These are phyloP conservation scores for Oryzias curvinotus DNA, from an alignment of 2,113 vertebrate species.

Conservation along the genomic window DNA sequence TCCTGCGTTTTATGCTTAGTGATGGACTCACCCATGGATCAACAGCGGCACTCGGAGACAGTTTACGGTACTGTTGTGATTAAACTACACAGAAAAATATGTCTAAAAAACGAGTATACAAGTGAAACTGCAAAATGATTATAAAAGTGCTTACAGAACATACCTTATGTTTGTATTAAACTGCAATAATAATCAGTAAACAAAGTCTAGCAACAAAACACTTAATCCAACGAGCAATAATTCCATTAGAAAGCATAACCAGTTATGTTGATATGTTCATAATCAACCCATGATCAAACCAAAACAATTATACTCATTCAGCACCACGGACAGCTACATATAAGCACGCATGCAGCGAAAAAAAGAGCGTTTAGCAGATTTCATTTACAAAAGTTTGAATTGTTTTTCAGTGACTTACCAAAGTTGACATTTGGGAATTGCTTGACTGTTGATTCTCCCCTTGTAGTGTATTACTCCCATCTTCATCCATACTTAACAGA, in stretches of 20 bases:
- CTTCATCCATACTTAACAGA: slow-evolving; percentile 48
- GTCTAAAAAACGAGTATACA: too few relatives aligned
- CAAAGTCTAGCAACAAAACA: too few relatives aligned
- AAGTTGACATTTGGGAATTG: slow-evolving; percentile 35
- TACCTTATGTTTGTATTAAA: too few relatives aligned
- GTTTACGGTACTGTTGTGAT: slow-evolving; percentile 14
- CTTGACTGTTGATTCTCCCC: slow-evolving; percentile 1
- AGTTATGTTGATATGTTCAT: neutral
- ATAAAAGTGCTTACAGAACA: too few relatives aligned
- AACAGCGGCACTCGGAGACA: slow-evolving; percentile 73
- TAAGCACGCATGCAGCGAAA: fast-evolving
- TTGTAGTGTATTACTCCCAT: slow-evolving; percentile 6
- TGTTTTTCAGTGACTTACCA: slow-evolving; percentile 33
- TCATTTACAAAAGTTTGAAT: too few relatives aligned
- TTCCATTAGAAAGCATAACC: neutral
- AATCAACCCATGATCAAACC: too few relatives aligned
- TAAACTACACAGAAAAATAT: neutral
- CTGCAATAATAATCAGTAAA: too few relatives aligned
- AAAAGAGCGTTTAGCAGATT: neutral
- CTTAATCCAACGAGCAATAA: too few relatives aligned
- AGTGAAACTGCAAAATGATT: too few relatives aligned
- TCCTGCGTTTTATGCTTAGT: neutral
- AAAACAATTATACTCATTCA: neutral
- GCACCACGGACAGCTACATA: slow-evolving; percentile 17
- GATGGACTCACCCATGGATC: slow-evolving; percentile 37